Percentiles rank a stretch among this genome's conserved stretches.
phyloP scores from a whole-genome alignment of 2,888 invertebrate species.

The Lepeophtheirus nordmannii region DNA sequence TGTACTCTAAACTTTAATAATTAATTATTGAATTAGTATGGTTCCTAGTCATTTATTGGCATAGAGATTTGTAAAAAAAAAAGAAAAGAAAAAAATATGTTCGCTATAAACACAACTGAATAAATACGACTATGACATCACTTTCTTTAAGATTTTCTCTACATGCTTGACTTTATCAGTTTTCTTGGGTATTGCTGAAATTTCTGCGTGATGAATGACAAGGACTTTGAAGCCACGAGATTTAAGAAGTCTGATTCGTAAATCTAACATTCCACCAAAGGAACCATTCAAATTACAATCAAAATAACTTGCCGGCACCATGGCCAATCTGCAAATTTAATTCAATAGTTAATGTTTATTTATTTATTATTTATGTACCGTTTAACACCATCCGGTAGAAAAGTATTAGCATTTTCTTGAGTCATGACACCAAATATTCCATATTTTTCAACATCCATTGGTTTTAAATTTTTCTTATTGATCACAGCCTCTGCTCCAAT shows the following conservation, averaged over 20 bases:
- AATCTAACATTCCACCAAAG: neutral
- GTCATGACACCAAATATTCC: neutral
- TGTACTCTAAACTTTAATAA: too few relatives aligned
- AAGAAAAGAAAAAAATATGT: too few relatives aligned
- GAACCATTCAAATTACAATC: neutral
- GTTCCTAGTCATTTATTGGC: too few relatives aligned
- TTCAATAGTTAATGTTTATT: neutral
- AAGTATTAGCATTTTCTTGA: too few relatives aligned
- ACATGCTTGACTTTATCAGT: conserved; percentile 1
- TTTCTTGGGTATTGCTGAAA: neutral
- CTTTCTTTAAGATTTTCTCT: neutral
- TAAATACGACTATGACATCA: neutral
- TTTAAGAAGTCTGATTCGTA: neutral
- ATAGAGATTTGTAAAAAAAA: too few relatives aligned
- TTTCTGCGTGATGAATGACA: neutral
- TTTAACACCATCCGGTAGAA: too few relatives aligned
- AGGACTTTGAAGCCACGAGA: neutral
- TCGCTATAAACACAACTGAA: too few relatives aligned
- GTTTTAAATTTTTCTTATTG: neutral
- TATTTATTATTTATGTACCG: too few relatives aligned
- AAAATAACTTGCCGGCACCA: neutral
- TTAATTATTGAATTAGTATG: too few relatives aligned
- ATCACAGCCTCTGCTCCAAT: conserved; percentile 3
- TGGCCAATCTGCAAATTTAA: neutral
- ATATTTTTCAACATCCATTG: neutral